phyloP scores from a whole-genome alignment of 2,113 vertebrate species.

The Pterocles burchelli region DNA sequence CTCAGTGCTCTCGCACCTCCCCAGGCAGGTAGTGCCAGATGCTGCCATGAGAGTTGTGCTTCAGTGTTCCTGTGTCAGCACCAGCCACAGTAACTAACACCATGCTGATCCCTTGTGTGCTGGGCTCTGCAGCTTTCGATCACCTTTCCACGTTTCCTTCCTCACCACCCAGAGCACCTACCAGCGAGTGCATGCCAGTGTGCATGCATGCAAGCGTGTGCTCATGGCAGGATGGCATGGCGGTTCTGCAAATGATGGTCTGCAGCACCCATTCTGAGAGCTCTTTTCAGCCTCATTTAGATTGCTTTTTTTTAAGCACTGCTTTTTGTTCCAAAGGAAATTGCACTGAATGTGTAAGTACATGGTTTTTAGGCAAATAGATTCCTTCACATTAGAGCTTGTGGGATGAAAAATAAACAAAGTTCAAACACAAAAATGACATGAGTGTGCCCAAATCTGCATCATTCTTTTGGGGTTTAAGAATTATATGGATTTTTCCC shows the following conservation, averaged over 20 bases:
- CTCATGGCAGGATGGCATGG: not conserved
- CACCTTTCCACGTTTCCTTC: not conserved
- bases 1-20: not conserved
- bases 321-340: slow-evolving; percentile 61
- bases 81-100: not conserved
- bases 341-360: slow-evolving; percentile 69
- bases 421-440: not conserved
- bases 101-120: not conserved
- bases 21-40: not conserved
- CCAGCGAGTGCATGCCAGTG: accelerated
- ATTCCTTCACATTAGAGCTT: slow-evolving; percentile 69
- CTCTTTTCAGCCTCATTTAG: slow-evolving; percentile 43
- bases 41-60: not conserved
- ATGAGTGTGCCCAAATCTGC: not conserved
- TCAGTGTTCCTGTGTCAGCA: not conserved
- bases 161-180: not conserved
- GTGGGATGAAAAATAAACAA: slow-evolving; percentile 47
- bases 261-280: slow-evolving; percentile 38
- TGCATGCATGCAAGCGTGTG: accelerated
- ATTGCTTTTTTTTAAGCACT: not conserved
- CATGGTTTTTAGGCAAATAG: slow-evolving; percentile 58
- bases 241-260: not conserved
- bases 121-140: not conserved
- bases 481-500: not conserved
- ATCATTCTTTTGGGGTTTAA: not conserved